These are phyloP conservation scores for Suillia variegata DNA, from an alignment of 2,888 invertebrate genomes.

Conservation along the genomic window DNA sequence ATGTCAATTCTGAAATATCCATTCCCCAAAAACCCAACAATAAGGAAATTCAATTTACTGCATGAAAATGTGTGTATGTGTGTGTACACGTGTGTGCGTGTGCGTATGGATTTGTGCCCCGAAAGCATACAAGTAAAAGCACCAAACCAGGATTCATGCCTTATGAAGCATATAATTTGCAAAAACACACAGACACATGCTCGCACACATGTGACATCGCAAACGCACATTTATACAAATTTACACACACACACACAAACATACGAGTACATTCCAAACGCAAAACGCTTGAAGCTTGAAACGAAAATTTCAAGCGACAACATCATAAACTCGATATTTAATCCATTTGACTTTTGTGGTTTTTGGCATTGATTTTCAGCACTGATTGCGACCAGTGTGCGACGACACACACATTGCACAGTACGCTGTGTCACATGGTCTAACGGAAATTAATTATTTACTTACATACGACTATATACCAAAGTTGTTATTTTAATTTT, in stretches of 20 bases:
- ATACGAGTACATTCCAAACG: slow-evolving; percentile 17
- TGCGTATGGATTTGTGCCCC: no score
- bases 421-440: no score
- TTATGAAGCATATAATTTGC: slow-evolving; percentile 25
- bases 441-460: no score
- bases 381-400: slow-evolving; percentile 16
- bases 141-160: slow-evolving; percentile 12
- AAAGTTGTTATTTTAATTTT: no score
- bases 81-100: slow-evolving; percentile 27
- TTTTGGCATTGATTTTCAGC: slow-evolving; percentile 11
- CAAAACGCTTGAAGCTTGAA: background rate
- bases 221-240: slow-evolving; percentile 23
- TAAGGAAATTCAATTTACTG: slow-evolving; percentile 50
- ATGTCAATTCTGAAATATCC: background rate
- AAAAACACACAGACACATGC: slow-evolving; percentile 2
- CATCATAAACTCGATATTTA: slow-evolving; percentile 44
- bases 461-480: no score
- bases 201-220: background rate
- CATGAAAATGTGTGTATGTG: slow-evolving; percentile 27
- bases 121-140: no score
- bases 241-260: slow-evolving; percentile 24
- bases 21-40: background rate
- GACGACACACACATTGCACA: no score
- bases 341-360: slow-evolving; percentile 45
- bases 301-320: slow-evolving; percentile 31